Conservation (phyloP, 2,888 invertebrate genomes). For the Didymodactylos carnosus region DNA sequence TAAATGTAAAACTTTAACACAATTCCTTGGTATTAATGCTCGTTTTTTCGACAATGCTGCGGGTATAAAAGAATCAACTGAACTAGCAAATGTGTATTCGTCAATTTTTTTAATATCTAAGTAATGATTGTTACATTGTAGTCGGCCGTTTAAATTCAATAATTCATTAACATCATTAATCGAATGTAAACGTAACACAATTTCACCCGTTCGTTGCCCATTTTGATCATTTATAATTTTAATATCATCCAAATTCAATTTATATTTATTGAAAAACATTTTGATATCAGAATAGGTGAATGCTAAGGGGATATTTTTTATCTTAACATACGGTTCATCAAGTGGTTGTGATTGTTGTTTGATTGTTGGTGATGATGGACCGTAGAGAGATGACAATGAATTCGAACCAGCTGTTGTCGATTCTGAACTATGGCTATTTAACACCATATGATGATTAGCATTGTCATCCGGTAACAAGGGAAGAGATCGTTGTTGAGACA, state of each 20-base stretch:
- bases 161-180: conserved; percentile 51
- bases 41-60: not conserved
- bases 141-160: conserved; percentile 44
- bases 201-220: conserved; percentile 55
- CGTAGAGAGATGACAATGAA: too few species aligned
- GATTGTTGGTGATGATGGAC: too few species aligned
- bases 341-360: too few species aligned
- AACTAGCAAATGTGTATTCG: conserved; percentile 45
- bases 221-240: conserved; percentile 61
- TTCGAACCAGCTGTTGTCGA: too few species aligned
- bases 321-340: conserved; percentile 39
- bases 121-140: conserved; percentile 48
- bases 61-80: conserved; percentile 42
- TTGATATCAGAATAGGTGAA: conserved; percentile 60
- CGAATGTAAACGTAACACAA: conserved; percentile 55
- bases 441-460: too few species aligned
- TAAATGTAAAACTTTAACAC: not conserved
- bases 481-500: too few species aligned
- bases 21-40: not conserved
- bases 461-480: too few species aligned
- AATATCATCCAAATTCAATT: conserved; percentile 59
- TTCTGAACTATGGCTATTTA: too few species aligned
- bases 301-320: conserved; percentile 50
- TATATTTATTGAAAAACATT: conserved; percentile 55
- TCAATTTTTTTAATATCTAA: conserved; percentile 45